These are phyloP conservation scores for Archilochus colubris DNA, from an alignment of 2,113 vertebrate species.

Conservation along the genomic window DNA sequence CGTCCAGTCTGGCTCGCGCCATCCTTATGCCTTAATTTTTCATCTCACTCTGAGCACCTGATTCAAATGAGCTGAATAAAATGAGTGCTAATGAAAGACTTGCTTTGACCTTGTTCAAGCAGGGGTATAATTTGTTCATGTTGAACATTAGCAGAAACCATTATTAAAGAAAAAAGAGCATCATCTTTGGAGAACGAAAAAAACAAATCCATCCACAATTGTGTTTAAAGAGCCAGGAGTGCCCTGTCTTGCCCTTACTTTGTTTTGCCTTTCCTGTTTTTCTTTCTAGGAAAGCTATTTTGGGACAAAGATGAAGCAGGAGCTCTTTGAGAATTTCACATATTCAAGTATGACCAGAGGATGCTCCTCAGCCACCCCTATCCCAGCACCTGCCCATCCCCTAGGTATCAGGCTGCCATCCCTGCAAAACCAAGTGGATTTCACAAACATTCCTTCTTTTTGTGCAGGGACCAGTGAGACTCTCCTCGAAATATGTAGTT, in stretches of 20 bases:
- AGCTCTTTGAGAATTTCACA: neutral
- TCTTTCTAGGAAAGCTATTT: constrained; percentile 26
- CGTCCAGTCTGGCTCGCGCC: neutral
- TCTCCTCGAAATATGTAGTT: neutral
- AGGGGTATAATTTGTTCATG: constrained; percentile 23
- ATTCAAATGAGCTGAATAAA: constrained; percentile 32
- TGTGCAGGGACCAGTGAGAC: neutral
- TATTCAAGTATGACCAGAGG: rapidly evolving
- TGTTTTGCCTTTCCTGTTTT: neutral
- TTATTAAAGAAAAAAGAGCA: neutral
- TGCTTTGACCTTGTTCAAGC: neutral
- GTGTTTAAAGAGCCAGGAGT: neutral
- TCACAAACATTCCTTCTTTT: neutral
- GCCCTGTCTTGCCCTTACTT: neutral
- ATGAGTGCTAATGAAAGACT: constrained; percentile 35
- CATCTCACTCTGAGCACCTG: neutral
- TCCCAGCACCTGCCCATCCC: neutral
- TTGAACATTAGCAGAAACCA: neutral
- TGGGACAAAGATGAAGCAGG: neutral
- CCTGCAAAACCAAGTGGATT: neutral
- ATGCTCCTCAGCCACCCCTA: neutral
- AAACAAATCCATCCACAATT: neutral
- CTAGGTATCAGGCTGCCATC: neutral
- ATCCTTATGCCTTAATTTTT: constrained; percentile 1
- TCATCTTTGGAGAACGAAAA: neutral